Conservation (phyloP, 2,797 vertebrate species). For the Hylomyscus alleni region DNA sequence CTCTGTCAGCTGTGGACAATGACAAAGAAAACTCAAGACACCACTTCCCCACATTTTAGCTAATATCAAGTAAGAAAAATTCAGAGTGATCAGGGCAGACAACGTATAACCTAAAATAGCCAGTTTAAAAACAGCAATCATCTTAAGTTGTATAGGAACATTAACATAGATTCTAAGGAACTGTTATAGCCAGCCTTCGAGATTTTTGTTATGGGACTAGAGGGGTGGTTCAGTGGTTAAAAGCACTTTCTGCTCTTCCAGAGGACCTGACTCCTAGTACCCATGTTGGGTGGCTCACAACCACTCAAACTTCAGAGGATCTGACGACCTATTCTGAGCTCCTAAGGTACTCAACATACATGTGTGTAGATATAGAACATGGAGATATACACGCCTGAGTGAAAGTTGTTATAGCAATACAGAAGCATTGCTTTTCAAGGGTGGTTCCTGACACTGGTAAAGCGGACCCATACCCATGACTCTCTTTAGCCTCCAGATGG, state of each 20-base stretch:
- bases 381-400: not conserved
- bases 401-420: constrained; percentile 49
- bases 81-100: not conserved
- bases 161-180: constrained; percentile 48
- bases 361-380: not conserved
- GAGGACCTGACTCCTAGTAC: not conserved
- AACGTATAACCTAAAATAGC: constrained; percentile 19
- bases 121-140: constrained; percentile 51
- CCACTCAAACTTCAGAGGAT: not conserved
- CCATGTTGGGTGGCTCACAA: not conserved
- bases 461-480: constrained; percentile 91
- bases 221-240: not conserved
- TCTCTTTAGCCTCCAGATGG: constrained; percentile 92
- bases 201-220: constrained; percentile 8
- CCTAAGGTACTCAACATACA: not conserved
- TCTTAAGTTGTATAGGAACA: not conserved
- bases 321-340: not conserved
- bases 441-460: constrained; percentile 77
- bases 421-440: constrained; percentile 44
- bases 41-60: not conserved
- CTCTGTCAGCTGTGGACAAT: not conserved
- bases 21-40: constrained; percentile 33
- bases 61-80: not conserved
- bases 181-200: constrained; percentile 16
- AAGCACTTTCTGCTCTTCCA: not conserved